Evolutionary conservation across 2,113 vertebrate species (phyloP), one percentile per base, ranked within the genome.

Genomic region (Apeltes quadracus): DNA sequence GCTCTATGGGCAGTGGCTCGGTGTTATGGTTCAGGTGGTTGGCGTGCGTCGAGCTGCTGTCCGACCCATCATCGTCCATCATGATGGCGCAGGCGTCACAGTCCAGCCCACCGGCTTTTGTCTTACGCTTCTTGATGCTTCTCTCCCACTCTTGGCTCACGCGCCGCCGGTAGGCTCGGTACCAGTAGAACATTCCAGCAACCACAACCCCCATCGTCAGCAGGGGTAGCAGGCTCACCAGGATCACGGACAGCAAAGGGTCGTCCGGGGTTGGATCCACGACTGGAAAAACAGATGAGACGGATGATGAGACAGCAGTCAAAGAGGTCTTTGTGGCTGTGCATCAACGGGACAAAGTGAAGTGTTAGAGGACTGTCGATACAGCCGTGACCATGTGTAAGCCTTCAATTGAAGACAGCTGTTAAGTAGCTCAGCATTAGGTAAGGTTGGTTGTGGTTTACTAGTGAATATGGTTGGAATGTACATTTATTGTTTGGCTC

Each of bases 21-120:
- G 94, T 97, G 93, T 99, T 99, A 92, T 99, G 97, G 91, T 99
- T 99, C 83, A 98, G 94, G 87, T 95, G 96, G 94, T 98, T 98
- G 91, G 97, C 97, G 2, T 95, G 96, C 0, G 96, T 99, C 6
- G 97, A 99, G 90, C 97, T 99, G 91, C 96, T 98, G 87, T 99
- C 97, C 0, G 97, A 98, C 41, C 95, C 92, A 82, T 98, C 94
- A 0, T 97, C 95, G 0, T 95, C 94, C 76, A 95, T 80, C 86
- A 97, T 96, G 79, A 98, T 96, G 75, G 95, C 94, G 0, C 94
- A 95, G 63, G 91, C 93, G 20, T 98, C 96, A 0, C 95, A 96
- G 68, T 97, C 97, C 75, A 95, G 93, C 32, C 84, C 78, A 0
- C 76, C 59, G 0, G 61, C 38, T 77, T 89, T 92, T 0, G 72